Evolutionary conservation across 2,888 invertebrate genomes (phyloP), one percentile per base, ranked within the genome.

Genomic region (Pantelozetes paolii): DNA sequence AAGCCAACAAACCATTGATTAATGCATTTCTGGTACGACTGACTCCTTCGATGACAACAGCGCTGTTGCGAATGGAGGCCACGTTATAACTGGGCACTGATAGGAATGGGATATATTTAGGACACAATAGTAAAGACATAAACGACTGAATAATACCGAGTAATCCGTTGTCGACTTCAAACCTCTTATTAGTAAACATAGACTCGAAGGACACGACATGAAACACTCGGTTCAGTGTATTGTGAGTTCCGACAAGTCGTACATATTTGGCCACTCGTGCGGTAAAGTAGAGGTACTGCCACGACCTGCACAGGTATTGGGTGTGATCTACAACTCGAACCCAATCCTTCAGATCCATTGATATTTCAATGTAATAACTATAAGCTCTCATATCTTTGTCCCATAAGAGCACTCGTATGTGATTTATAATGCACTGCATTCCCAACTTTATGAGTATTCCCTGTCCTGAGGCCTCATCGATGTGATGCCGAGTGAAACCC

Each of bases 281-380:
- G 78, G 89, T 87, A 84, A 99, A 99, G 85, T 92, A 95, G 70
- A 99, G 87, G 82, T 89, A 89, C 85, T 99, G 99, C 94, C 94
- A 96, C 23, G 96, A 96, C 76, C 99, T 89, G 82, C 99, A 99
- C 82, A 90, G 89, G 85, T 91, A 95, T 77, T 88, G 86, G 77
- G 91, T 90, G 85, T 98, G 91, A 84, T 99, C 97, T 76, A 97
- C 87, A 73, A 99, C 90, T 75, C 90, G 87, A 76, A 91, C 89
- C 96, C 98, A 99, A 83, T 96, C 92, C 82, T 89, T 90, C 82
- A 93, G 90, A 85, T 98, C 94, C 84, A 95, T 92, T 0, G 95
- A 96, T 36, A 94, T 92, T 79, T 86, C 86, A 72, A 86, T 82
- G 82, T 94, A 94, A 79, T 94, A 89, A 80, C 89, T 94, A 84